These are phyloP conservation scores for Rhinopomastus cyanomelas DNA, from an alignment of 2,113 vertebrate species.

Conservation along the genomic window DNA sequence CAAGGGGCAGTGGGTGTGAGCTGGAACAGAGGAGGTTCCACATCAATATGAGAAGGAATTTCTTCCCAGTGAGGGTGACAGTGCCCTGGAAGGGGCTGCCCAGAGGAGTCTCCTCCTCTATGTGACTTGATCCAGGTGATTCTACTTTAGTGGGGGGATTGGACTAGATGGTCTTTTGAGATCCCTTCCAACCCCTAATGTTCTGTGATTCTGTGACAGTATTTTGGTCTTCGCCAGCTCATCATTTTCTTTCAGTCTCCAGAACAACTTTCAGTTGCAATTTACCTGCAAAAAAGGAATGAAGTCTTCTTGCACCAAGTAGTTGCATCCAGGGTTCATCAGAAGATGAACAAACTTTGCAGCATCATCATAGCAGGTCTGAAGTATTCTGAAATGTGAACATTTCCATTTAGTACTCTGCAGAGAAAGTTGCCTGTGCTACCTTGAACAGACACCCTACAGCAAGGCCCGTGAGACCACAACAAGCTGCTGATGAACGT, in stretches of 20 bases:
- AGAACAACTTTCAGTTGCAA: neutral
- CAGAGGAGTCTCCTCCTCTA: too few relatives aligned
- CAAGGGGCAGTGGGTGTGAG: too few relatives aligned
- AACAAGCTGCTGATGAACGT: neutral
- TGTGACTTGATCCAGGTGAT: too few relatives aligned
- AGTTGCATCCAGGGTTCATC: slow-evolving; percentile 88
- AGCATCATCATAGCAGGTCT: slow-evolving; percentile 92
- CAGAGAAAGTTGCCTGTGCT: neutral
- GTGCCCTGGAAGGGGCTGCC: too few relatives aligned
- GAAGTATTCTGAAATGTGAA: slow-evolving; percentile 79
- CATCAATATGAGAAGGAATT: too few relatives aligned
- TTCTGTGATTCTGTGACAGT: too few relatives aligned
- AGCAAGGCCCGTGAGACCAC: neutral
- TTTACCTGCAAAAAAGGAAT: slow-evolving; percentile 95
- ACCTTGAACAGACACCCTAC: neutral
- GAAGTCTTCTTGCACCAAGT: slow-evolving; percentile 96
- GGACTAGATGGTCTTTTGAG: too few relatives aligned
- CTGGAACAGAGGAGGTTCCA: too few relatives aligned
- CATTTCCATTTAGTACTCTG: neutral
- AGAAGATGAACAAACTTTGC: slow-evolving; percentile 93
- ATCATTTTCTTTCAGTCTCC: neutral
- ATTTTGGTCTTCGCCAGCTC: neutral
- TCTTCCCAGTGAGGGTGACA: too few relatives aligned
- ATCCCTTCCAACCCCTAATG: too few relatives aligned
- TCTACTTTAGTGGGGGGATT: too few relatives aligned